Evolutionary conservation across 1,140 invertebrate species (phyloP).

Genomic region (Galleria mellonella): DNA sequence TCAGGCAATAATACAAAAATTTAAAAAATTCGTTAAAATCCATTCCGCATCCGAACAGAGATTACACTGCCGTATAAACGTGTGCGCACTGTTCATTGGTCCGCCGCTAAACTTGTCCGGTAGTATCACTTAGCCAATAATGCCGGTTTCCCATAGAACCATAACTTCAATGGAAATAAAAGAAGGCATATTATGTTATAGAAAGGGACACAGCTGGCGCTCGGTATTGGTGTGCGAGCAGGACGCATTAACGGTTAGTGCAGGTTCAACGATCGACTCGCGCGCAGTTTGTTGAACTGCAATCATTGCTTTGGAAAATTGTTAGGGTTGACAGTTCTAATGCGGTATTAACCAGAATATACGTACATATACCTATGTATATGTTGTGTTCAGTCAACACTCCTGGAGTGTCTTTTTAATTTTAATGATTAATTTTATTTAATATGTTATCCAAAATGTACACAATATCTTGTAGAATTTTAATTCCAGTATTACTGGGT

Average conservation of each 20-base stretch:
- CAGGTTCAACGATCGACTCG: constrained; percentile 67
- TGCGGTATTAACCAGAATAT: background rate
- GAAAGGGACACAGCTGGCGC: constrained; percentile 27
- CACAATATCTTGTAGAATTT: too few relatives aligned
- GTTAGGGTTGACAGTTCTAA: constrained; percentile 34
- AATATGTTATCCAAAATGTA: too few relatives aligned
- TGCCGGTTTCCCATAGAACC: constrained; percentile 24
- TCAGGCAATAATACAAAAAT: too few relatives aligned
- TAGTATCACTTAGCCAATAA: too few relatives aligned
- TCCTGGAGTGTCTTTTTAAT: background rate
- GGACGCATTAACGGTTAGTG: constrained; percentile 51
- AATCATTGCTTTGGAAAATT: constrained; percentile 67
- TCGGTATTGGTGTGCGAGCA: constrained; percentile 24
- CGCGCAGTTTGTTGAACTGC: constrained; percentile 70
- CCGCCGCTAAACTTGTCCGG: too few relatives aligned
- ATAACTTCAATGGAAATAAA: constrained; percentile 42
- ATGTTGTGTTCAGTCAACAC: background rate
- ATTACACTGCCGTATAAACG: too few relatives aligned
- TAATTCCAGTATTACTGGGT: too few relatives aligned
- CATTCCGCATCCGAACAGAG: too few relatives aligned
- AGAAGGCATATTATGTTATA: constrained; percentile 30
- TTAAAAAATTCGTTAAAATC: too few relatives aligned
- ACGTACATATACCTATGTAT: too few relatives aligned
- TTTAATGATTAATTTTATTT: background rate
- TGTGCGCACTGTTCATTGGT: too few relatives aligned